Evolutionary conservation across 2,113 vertebrate genomes (phyloP).

Genomic region (Oncorhynchus kisutch): DNA sequence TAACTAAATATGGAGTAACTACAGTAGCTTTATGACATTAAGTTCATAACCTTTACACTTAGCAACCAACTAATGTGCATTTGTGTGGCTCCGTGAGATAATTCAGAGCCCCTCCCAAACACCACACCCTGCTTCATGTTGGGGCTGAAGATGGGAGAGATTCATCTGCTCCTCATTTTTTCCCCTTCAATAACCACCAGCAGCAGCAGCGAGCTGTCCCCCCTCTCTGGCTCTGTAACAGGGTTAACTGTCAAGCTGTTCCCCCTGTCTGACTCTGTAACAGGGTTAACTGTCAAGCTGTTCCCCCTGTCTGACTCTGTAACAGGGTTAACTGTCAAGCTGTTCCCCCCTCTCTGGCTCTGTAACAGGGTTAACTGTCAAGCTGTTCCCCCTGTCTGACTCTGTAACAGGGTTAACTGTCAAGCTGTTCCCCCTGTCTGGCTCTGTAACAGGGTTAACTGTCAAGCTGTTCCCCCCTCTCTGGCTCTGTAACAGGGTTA

Average conservation of each 20-base stretch:
- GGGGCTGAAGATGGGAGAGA: conserved; percentile 23
- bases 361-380: not conserved
- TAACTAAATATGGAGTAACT: not conserved
- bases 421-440: conserved; percentile 21
- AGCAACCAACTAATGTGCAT: not conserved
- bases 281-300: not conserved
- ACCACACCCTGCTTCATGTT: not conserved
- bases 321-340: not conserved
- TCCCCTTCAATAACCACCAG: conserved; percentile 7
- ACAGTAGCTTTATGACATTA: no score
- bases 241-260: conserved; percentile 42
- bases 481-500: no score
- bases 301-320: no score
- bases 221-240: conserved; percentile 16
- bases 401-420: conserved; percentile 37
- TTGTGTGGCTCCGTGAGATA: not conserved
- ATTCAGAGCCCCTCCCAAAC: not conserved
- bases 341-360: not conserved
- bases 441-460: not conserved
- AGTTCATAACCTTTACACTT: no score
- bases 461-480: no score
- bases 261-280: conserved; percentile 7
- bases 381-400: not conserved
- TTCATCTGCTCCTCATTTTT: conserved; percentile 36
- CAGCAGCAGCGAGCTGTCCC: not conserved